Evolutionary conservation across 1,140 invertebrate genomes (phyloP).

Genomic region (Linepithema humile): DNA sequence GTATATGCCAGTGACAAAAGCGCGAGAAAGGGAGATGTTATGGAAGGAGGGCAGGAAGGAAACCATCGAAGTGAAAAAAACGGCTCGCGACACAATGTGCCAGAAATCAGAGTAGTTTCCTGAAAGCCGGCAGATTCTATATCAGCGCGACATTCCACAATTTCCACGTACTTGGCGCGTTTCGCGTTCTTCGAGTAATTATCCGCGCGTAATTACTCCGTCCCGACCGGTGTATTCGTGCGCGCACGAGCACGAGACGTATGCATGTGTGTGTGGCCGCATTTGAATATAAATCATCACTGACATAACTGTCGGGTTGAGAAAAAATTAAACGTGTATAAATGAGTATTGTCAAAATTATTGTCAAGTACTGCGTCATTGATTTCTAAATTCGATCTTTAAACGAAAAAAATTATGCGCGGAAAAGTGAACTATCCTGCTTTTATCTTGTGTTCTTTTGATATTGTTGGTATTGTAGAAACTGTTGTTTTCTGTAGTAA

Average conservation of each 20-base stretch:
- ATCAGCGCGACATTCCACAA: constrained; percentile 48
- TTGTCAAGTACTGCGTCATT: not conserved
- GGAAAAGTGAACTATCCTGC: not conserved
- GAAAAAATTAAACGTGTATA: too few species aligned
- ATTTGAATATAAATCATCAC: not conserved
- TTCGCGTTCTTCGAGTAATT: constrained; percentile 59
- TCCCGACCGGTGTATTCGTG: not conserved
- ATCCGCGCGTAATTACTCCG: constrained; percentile 55
- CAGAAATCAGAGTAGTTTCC: constrained; percentile 38
- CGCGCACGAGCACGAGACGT: not conserved
- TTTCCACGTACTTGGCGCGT: constrained; percentile 53
- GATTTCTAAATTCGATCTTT: not conserved
- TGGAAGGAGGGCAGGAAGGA: not conserved
- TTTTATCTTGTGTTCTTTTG: not conserved
- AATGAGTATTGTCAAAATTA: too few species aligned
- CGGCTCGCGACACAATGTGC: not conserved
- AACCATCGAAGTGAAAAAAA: not conserved
- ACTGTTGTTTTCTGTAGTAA: not conserved
- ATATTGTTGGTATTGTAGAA: not conserved
- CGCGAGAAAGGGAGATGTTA: not conserved
- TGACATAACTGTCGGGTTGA: too few species aligned
- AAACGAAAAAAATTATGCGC: not conserved
- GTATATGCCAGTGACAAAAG: constrained; percentile 34
- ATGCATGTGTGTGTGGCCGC: not conserved
- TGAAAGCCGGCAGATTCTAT: constrained; percentile 22